These are phyloP conservation scores for Graphium colonna DNA, from an alignment of 2,888 invertebrate species.

Conservation along the genomic window DNA sequence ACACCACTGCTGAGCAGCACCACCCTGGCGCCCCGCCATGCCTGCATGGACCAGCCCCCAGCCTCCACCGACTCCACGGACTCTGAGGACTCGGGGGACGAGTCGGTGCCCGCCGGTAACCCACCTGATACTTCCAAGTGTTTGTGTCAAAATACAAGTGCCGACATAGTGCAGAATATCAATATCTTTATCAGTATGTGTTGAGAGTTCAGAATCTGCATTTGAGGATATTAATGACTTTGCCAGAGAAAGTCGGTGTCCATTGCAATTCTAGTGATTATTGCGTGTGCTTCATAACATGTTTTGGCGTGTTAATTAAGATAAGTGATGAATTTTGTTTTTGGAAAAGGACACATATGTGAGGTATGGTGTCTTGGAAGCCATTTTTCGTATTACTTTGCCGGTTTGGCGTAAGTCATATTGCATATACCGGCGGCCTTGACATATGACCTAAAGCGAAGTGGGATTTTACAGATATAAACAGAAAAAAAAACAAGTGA, in stretches of 20 bases:
- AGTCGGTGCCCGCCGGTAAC: conserved; percentile 78
- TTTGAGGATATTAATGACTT: not conserved
- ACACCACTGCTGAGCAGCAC: conserved; percentile 23
- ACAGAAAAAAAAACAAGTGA: no score
- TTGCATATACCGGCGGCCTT: no score
- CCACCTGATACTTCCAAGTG: not conserved
- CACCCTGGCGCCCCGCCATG: conserved; percentile 71
- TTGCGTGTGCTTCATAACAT: no score
- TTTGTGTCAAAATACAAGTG: not conserved
- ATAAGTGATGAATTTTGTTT: no score
- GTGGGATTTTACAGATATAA: no score
- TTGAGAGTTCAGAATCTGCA: not conserved
- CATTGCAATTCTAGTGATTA: not conserved
- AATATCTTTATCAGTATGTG: not conserved
- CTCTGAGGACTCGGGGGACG: conserved; percentile 52
- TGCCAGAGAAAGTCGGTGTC: not conserved
- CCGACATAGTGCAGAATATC: not conserved
- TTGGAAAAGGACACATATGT: no score
- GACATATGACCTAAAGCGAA: no score
- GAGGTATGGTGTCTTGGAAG: no score
- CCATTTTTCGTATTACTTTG: no score
- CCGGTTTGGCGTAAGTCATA: no score
- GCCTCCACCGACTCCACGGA: conserved; percentile 37
- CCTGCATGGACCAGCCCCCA: conserved; percentile 61
- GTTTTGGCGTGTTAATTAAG: no score